A percentile compares a stretch with the other conserved stretches of the same genome.
Conservation (phyloP, 2,113 vertebrate genomes). For the Brachypteracias leptosomus region DNA sequence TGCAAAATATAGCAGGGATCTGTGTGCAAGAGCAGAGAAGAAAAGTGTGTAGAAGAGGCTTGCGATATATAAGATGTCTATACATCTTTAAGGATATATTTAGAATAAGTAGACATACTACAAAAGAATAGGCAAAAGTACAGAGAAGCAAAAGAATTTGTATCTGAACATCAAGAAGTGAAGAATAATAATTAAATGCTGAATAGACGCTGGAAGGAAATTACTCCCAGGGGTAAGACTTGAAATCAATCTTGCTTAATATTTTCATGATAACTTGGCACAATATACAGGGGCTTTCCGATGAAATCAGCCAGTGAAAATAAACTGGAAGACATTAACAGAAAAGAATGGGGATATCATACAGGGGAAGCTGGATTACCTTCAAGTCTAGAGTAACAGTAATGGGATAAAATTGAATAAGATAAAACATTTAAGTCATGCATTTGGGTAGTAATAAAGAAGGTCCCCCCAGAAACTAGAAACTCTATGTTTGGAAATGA, state of each 20-base stretch:
- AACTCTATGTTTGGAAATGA: not conserved
- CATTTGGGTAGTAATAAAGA: not conserved
- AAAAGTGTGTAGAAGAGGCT: not conserved
- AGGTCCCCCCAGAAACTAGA: not conserved
- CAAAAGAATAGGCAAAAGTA: not conserved
- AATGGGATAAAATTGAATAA: not conserved
- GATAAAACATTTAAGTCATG: not conserved
- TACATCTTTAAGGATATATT: not conserved
- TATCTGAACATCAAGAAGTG: not conserved
- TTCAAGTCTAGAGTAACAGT: not conserved
- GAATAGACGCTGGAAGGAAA: not conserved
- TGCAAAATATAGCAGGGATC: not conserved
- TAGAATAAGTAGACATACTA: not conserved
- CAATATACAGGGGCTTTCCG: not conserved
- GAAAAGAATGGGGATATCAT: not conserved
- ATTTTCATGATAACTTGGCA: not conserved
- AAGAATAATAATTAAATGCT: not conserved
- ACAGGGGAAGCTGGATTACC: not conserved
- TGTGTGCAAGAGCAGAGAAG: not conserved
- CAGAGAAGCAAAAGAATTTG: not conserved
- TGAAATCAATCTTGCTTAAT: not conserved
- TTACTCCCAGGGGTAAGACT: not conserved
- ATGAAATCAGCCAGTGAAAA: not conserved
- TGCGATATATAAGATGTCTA: not conserved
- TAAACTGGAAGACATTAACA: not conserved